phyloP scores from a whole-genome alignment of 1,140 invertebrate species.

The Drosophila ohnishii region DNA sequence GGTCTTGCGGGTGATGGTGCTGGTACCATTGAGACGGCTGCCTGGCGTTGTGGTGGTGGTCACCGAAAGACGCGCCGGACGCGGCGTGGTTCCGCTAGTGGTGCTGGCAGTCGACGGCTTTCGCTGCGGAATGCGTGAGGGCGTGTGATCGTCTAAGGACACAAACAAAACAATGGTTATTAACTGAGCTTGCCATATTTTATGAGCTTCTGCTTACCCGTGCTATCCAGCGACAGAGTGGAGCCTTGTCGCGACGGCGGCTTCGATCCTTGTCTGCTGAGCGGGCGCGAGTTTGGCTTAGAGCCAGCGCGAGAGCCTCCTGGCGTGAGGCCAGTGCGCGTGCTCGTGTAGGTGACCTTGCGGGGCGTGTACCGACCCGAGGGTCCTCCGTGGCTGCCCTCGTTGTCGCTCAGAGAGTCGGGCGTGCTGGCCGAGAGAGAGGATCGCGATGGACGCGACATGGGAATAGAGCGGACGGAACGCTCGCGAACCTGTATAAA shows the following conservation, averaged over 20 bases:
- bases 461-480: constrained; percentile 92
- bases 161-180: too few species aligned
- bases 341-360: constrained; percentile 85
- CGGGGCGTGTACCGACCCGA: constrained; percentile 85
- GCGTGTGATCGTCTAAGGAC: constrained; percentile 87
- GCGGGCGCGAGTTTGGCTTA: constrained; percentile 90
- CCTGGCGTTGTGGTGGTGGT: constrained; percentile 80
- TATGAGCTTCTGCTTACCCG: constrained; percentile 85
- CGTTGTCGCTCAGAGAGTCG: constrained; percentile 93
- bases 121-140: constrained; percentile 89
- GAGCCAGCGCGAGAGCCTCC: constrained; percentile 89
- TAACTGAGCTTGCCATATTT: neutral
- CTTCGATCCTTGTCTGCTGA: constrained; percentile 92
- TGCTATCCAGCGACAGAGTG: constrained; percentile 94
- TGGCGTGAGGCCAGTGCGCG: constrained; percentile 85
- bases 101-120: constrained; percentile 86
- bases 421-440: constrained; percentile 92
- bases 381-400: constrained; percentile 87
- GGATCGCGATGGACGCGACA: constrained; percentile 88
- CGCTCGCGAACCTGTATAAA: constrained; percentile 91
- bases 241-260: constrained; percentile 96
- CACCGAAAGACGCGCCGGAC: constrained; percentile 84
- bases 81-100: constrained; percentile 84
- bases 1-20: constrained; percentile 87
- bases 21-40: constrained; percentile 83